phyloP scores from a whole-genome alignment of 2,113 vertebrate species.

The Mesocricetus auratus region DNA sequence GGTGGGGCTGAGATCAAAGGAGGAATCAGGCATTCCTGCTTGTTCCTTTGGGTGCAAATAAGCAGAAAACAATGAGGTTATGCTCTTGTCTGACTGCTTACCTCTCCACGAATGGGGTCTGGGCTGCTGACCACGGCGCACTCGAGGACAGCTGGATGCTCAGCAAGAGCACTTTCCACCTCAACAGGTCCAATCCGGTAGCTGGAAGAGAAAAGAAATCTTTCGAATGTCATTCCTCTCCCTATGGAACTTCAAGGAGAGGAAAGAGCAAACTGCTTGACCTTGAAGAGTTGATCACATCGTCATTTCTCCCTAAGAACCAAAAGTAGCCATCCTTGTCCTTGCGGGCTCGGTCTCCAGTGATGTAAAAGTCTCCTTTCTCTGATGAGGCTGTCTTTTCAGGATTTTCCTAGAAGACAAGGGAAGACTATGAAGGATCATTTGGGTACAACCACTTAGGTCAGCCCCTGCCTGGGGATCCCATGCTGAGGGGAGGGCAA shows the following conservation, averaged over 20 bases:
- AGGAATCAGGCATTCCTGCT: background rate
- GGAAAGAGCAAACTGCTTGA: slow-evolving; percentile 68
- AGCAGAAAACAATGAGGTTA: background rate
- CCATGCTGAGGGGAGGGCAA: accelerated
- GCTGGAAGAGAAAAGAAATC: slow-evolving; percentile 78
- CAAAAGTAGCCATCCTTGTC: slow-evolving; percentile 90
- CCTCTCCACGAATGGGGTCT: slow-evolving; percentile 89
- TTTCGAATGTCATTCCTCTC: background rate
- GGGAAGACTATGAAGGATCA: background rate
- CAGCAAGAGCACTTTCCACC: slow-evolving; percentile 89
- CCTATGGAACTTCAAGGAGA: background rate
- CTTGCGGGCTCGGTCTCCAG: slow-evolving; percentile 88
- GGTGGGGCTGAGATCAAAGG: background rate
- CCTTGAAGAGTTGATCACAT: slow-evolving; percentile 91
- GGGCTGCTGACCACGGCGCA: slow-evolving; percentile 93
- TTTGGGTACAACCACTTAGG: background rate
- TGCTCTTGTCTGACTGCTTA: slow-evolving; percentile 67
- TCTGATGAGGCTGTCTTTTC: slow-evolving; percentile 87
- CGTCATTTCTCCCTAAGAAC: slow-evolving; percentile 90
- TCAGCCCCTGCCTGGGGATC: accelerated
- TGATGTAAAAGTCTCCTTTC: slow-evolving; percentile 89
- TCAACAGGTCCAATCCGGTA: slow-evolving; percentile 91
- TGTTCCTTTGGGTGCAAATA: background rate
- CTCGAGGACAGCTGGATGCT: slow-evolving; percentile 90
- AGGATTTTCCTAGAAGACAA: slow-evolving; percentile 86